Evolutionary conservation across 2,113 vertebrate genomes (phyloP), one percentile per base, ranked within the genome.

Genomic region (Conger conger): DNA sequence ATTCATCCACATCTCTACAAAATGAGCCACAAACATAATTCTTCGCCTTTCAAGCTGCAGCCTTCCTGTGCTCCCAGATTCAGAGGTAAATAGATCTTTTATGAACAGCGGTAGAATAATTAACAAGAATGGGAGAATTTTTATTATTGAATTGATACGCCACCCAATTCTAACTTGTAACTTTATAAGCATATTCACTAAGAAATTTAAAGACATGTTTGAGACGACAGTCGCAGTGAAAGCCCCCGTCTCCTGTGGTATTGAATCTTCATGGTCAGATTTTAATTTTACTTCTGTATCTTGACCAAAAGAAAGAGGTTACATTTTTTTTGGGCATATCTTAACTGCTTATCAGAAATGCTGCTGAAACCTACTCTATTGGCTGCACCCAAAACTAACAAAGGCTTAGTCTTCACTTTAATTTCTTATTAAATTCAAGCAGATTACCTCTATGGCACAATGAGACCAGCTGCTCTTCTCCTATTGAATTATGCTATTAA

Each of bases 1-100:
- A 93, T 93, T 92, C 92, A 94, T 95, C 92, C 89, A 86, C 78
- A n/a, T 50, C 90, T 92, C 91, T 93, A 90, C 92, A 85, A 90
- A 11, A 90, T 88, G 86, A 88, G 92, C 93, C 91, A 91, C 91
- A 91, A 92, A 87, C 7, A 50, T 33, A 13, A 73, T 73, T 73
- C n/a, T 13, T 73, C 3, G 11, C n/a, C 68, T 73, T 63, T 30
- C 68, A 33, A 73, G 13, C 68, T 13, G 27, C 68, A 73, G 68
- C 68, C 68, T 73, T 73, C n/a, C 6, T 33, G 8, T 73, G 68
- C 8, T 11, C n/a, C n/a, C 68, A 33, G 68, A n/a, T n/a, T 73
- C 57, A 1, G 68, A 73, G 20, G 27, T 33, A 7, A n/a, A 33
- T 73, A 9, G n/a, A 73, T 73, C 57, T 73, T 30, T 33, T 73